Percentiles rank a stretch among this genome's conserved stretches.
Conservation (phyloP, 2,113 vertebrate genomes). For the Carassius carassius region DNA sequence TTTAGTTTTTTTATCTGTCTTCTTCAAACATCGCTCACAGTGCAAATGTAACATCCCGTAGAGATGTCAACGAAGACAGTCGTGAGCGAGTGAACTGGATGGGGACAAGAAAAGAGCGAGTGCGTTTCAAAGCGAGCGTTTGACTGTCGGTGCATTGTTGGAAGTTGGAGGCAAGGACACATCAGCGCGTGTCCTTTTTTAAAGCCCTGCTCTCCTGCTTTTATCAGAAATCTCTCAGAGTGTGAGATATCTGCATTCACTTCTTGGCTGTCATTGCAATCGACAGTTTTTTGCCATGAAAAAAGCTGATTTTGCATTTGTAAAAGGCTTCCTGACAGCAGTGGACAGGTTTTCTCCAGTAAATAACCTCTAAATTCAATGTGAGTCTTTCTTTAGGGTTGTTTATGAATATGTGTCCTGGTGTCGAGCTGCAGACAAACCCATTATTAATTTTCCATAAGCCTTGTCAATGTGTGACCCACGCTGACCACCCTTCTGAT, state of each 20-base stretch:
- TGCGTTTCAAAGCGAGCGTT: slow-evolving; percentile 16
- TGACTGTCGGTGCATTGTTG: slow-evolving; percentile 37
- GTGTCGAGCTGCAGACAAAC: neutral
- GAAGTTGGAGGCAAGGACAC: slow-evolving; percentile 21
- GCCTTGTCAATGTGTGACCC: neutral
- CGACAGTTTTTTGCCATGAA: neutral
- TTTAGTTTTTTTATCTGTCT: slow-evolving; percentile 4
- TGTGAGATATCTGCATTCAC: neutral
- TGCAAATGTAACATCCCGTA: neutral
- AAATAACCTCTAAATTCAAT: neutral
- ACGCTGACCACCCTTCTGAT: neutral
- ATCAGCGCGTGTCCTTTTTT: slow-evolving; percentile 4
- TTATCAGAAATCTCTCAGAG: neutral
- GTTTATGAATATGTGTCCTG: neutral
- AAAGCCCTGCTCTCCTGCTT: neutral
- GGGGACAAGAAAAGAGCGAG: neutral
- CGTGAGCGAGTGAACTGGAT: neutral
- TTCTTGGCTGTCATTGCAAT: neutral
- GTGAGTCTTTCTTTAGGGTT: neutral
- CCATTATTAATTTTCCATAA: neutral
- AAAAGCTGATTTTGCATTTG: neutral
- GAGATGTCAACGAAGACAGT: neutral
- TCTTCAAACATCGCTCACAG: neutral
- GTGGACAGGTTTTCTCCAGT: neutral
- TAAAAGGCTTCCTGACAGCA: neutral